Percentiles rank a stretch among this genome's conserved stretches.
phyloP scores from a whole-genome alignment of 2,797 vertebrate genomes.

The Pelobates cultripes region DNA sequence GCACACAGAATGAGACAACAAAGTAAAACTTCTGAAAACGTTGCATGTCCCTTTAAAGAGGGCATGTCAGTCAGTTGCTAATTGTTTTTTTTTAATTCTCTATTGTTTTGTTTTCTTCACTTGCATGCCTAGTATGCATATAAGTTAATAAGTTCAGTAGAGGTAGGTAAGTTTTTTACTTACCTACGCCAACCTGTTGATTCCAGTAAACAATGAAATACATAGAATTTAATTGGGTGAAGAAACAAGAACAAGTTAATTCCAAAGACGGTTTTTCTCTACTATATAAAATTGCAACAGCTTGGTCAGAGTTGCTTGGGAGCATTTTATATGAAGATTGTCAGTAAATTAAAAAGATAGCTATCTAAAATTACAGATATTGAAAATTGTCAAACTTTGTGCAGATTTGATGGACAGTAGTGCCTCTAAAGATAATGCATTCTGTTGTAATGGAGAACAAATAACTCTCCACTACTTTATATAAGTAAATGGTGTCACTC shows the following conservation, averaged over 20 bases:
- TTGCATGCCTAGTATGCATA: constrained; percentile 9
- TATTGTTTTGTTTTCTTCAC: background rate
- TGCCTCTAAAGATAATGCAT: constrained; percentile 17
- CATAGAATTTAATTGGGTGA: too few species aligned
- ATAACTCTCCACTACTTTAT: constrained; percentile 30
- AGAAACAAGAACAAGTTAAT: too few species aligned
- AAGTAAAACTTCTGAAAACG: too few species aligned
- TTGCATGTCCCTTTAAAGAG: too few species aligned
- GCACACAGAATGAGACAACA: too few species aligned
- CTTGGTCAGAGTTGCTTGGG: background rate
- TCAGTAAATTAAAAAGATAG: constrained; percentile 47
- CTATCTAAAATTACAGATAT: background rate
- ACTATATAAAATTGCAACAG: constrained; percentile 28
- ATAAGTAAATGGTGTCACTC: constrained; percentile 37
- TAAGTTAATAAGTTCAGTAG: too few species aligned
- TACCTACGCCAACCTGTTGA: too few species aligned
- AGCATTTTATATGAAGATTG: constrained; percentile 28
- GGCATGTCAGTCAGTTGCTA: too few species aligned
- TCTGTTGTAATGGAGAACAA: constrained; percentile 32
- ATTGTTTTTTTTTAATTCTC: too few species aligned
- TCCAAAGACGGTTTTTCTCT: too few species aligned
- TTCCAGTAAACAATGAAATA: too few species aligned
- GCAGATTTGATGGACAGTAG: constrained; percentile 31
- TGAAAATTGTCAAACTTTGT: too few species aligned
- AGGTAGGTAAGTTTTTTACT: background rate